Conservation (phyloP, 2,797 vertebrate species). For the Lithobates sylvaticus region DNA sequence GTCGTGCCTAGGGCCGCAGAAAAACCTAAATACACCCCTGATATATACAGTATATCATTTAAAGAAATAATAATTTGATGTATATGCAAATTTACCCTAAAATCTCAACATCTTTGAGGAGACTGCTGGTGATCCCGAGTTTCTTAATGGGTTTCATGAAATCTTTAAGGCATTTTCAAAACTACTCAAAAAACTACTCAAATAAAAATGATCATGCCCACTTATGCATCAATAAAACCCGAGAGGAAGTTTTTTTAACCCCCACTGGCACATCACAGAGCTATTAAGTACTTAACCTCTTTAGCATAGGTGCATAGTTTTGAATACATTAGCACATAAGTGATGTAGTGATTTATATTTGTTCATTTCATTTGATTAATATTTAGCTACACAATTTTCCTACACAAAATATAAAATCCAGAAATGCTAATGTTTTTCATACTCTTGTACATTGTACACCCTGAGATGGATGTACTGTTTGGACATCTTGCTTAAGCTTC, state of each 20-base stretch:
- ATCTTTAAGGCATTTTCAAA: constrained; percentile 8
- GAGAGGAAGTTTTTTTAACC: neutral
- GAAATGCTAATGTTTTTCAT: too few relatives aligned
- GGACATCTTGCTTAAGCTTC: too few relatives aligned
- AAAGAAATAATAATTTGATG: neutral
- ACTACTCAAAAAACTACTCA: neutral
- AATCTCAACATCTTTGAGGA: neutral
- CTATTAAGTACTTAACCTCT: neutral
- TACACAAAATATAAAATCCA: too few relatives aligned
- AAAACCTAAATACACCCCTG: too few relatives aligned
- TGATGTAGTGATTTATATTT: too few relatives aligned
- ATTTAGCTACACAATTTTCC: too few relatives aligned
- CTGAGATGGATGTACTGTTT: too few relatives aligned
- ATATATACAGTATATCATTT: too few relatives aligned
- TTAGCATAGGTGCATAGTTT: neutral
- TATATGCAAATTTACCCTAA: neutral
- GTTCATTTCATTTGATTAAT: too few relatives aligned
- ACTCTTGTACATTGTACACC: too few relatives aligned
- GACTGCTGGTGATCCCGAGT: neutral
- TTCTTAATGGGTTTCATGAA: neutral
- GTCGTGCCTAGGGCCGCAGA: too few relatives aligned
- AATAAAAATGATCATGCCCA: neutral
- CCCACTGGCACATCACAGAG: neutral
- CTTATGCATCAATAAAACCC: constrained; percentile 2
- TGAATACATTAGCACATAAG: too few relatives aligned